Percentiles rank a stretch among this genome's conserved stretches.
These are phyloP conservation scores for Epicauta chinensis DNA, from an alignment of 1,140 invertebrate species.

Conservation along the genomic window DNA sequence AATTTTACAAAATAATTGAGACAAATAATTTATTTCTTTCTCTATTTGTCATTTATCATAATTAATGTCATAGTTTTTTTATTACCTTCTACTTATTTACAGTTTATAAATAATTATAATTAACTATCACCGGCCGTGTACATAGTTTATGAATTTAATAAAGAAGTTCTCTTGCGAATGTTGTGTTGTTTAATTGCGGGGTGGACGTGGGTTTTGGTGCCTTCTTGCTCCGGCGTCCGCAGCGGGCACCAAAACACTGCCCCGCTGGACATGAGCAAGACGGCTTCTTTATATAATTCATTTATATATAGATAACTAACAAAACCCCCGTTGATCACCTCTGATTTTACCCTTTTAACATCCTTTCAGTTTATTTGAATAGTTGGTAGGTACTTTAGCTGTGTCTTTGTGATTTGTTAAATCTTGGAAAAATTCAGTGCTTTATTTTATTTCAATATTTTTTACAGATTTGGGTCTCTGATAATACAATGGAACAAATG, in stretches of 20 bases:
- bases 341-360: neutral
- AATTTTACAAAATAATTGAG: neutral
- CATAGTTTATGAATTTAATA: conserved; percentile 34
- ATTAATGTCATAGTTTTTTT: conserved; percentile 3
- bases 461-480: conserved; percentile 59
- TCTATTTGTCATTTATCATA: conserved; percentile 2
- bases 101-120: too few relatives aligned
- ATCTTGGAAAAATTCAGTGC: neutral
- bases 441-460: conserved; percentile 1
- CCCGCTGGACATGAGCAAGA: conserved; percentile 44
- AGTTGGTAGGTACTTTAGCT: neutral
- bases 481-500: conserved; percentile 65
- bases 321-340: conserved; percentile 32
- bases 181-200: conserved; percentile 38
- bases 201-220: conserved; percentile 44
- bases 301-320: neutral
- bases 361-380: neutral
- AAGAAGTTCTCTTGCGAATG: conserved; percentile 44
- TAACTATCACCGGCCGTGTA: conserved; percentile 21
- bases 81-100: neutral
- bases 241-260: conserved; percentile 68
- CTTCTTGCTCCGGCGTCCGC: conserved; percentile 42
- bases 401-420: too few relatives aligned
- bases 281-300: conserved; percentile 40
- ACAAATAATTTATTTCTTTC: conserved; percentile 3